A percentile compares a stretch with the other conserved stretches of the same genome.
Evolutionary conservation across 2,113 vertebrate genomes (phyloP).

Genomic region (Herpailurus yagouaroundi): DNA sequence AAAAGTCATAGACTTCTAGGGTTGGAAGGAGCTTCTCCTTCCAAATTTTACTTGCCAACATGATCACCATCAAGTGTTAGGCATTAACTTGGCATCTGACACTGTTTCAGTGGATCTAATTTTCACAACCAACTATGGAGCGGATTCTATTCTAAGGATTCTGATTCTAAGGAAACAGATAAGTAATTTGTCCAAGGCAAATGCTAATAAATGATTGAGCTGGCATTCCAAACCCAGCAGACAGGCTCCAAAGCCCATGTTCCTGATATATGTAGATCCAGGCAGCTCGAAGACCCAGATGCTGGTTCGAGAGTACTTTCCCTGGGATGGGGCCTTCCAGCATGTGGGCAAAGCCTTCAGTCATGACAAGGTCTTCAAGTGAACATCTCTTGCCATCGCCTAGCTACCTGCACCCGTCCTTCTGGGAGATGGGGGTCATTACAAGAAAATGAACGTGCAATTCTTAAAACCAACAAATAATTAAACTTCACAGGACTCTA

Average conservation of each 20-base stretch:
- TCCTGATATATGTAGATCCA: conserved; percentile 88
- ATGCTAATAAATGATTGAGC: background rate
- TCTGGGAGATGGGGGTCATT: conserved; percentile 65
- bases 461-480: background rate
- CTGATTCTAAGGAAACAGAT: background rate
- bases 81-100: background rate
- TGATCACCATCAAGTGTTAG: background rate
- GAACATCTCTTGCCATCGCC: conserved; percentile 68
- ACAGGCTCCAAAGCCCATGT: background rate
- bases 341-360: conserved; percentile 91
- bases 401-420: conserved; percentile 31
- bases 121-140: background rate
- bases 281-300: conserved; percentile 91
- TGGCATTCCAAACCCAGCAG: background rate
- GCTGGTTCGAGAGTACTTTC: conserved; percentile 93
- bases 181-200: background rate
- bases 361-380: conserved; percentile 95
- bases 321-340: conserved; percentile 93
- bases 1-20: background rate
- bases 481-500: background rate
- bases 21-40: background rate
- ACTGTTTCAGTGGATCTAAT: background rate
- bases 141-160: background rate
- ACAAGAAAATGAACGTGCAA: conserved; percentile 71
- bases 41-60: background rate